phyloP scores from a whole-genome alignment of 2,113 vertebrate genomes.

The Microcebus lehilahytsara region DNA sequence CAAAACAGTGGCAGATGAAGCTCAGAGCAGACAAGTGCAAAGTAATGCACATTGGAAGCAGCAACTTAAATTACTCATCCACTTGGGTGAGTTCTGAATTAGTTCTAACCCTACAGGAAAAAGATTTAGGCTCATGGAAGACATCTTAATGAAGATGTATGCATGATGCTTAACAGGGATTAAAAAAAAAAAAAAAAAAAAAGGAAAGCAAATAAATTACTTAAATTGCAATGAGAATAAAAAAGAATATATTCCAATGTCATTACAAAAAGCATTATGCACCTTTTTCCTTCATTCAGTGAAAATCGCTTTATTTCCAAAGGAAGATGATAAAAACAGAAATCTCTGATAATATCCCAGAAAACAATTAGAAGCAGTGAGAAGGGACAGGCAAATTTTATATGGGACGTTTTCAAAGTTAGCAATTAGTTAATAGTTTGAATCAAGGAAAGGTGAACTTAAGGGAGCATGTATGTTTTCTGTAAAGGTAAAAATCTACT shows the following conservation, averaged over 20 bases:
- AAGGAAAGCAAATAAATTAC: constrained; percentile 66
- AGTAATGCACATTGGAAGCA: constrained; percentile 78
- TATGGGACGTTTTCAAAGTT: background rate
- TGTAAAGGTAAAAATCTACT: background rate
- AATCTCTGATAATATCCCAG: background rate
- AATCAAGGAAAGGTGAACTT: background rate
- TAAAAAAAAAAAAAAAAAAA: background rate
- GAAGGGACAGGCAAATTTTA: background rate
- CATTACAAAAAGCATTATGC: constrained; percentile 44
- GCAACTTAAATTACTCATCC: constrained; percentile 78
- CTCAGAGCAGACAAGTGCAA: constrained; percentile 80
- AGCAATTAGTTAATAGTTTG: constrained; percentile 1
- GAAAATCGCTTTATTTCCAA: constrained; percentile 36
- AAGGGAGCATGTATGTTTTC: background rate
- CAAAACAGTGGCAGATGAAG: constrained; percentile 83
- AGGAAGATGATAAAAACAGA: constrained; percentile 55
- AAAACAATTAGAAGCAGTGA: constrained; percentile 38
- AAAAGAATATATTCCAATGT: constrained; percentile 58
- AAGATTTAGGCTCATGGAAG: constrained; percentile 74
- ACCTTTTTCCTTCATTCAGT: background rate
- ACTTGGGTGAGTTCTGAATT: constrained; percentile 77
- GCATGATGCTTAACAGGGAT: constrained; percentile 41
- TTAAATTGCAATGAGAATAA: constrained; percentile 49
- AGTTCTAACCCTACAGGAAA: constrained; percentile 72
- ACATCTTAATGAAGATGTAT: constrained; percentile 76